These are phyloP conservation scores for Drosophila funebris DNA, from an alignment of 1,140 invertebrate genomes.

Conservation along the genomic window DNA sequence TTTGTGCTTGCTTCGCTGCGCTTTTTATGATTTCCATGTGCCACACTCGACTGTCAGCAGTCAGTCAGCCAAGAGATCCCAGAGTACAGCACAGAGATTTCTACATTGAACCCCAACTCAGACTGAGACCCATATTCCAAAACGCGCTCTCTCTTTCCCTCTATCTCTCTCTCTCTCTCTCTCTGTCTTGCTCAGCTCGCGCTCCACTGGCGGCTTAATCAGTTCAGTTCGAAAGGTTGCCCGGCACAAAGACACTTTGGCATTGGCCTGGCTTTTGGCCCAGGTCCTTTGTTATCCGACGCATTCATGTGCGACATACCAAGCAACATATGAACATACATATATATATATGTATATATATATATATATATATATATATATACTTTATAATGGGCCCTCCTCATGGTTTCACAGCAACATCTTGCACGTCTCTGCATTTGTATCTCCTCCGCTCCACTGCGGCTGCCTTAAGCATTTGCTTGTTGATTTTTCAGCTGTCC, in stretches of 20 bases:
- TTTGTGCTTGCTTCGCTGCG: conserved; percentile 36
- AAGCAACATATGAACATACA: conserved; percentile 22
- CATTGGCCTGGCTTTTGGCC: conserved; percentile 33
- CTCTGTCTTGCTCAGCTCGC: conserved; percentile 5
- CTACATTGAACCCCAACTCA: conserved; percentile 7
- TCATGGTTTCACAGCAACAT: conserved; percentile 36
- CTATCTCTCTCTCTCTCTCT: conserved; percentile 6
- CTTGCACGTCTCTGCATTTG: conserved; percentile 11
- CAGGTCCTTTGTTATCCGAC: conserved; percentile 43
- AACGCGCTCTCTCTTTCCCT: conserved; percentile 6
- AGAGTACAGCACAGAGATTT: neutral
- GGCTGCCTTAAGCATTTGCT: conserved; percentile 44
- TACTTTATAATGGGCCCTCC: conserved; percentile 32
- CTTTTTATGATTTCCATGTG: conserved; percentile 59
- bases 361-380: neutral
- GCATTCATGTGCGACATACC: conserved; percentile 77
- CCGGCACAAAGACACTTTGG: conserved; percentile 49
- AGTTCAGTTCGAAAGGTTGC: conserved; percentile 69
- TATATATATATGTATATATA: neutral
- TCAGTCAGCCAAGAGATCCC: conserved; percentile 36
- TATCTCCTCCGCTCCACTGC: neutral
- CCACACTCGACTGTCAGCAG: conserved; percentile 57
- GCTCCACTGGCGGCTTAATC: conserved; percentile 70
- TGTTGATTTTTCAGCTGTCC: conserved; percentile 75
- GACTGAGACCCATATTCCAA: conserved; percentile 33